A percentile compares a stretch with the other conserved stretches of the same genome.
These are phyloP conservation scores for Acanthurus lineatus DNA, from an alignment of 2,797 vertebrate species.

Conservation along the genomic window DNA sequence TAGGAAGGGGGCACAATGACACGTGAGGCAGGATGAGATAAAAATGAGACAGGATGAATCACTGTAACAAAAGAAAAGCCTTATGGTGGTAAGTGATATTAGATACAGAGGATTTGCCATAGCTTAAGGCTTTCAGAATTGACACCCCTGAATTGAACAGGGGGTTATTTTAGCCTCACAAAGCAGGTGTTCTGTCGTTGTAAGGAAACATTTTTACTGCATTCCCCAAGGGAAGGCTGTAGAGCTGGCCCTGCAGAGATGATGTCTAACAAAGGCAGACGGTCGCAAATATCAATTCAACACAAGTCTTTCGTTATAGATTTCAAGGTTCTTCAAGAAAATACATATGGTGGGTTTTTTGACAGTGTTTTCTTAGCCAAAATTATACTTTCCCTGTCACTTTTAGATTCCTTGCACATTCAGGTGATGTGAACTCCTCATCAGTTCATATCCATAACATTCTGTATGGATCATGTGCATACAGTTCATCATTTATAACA, in stretches of 20 bases:
- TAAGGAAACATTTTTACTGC: slow-evolving; percentile 3
- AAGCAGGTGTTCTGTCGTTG: background rate
- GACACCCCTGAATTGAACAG: slow-evolving; percentile 10
- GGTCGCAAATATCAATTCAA: background rate
- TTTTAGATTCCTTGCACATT: too few species aligned
- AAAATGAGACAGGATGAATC: slow-evolving; percentile 34
- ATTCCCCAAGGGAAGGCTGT: background rate
- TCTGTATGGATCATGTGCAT: background rate
- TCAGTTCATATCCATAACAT: background rate
- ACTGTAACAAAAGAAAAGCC: slow-evolving; percentile 33
- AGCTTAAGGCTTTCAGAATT: background rate
- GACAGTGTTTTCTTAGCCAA: background rate
- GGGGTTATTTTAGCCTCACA: slow-evolving; percentile 26
- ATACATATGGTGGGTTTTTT: background rate
- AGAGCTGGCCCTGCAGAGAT: background rate
- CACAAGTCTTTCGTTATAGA: background rate
- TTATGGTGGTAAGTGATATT: slow-evolving; percentile 33
- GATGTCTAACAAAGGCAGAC: background rate
- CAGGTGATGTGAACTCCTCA: background rate
- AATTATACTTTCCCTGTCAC: background rate
- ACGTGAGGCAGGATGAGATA: slow-evolving; percentile 16
- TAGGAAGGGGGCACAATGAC: slow-evolving; percentile 5
- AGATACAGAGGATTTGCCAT: slow-evolving; percentile 19
- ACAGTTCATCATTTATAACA: background rate
- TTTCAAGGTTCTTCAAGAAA: background rate